Evolutionary conservation across 2,888 invertebrate species (phyloP), one percentile per base, ranked within the genome.

Genomic region (Seira ritae): DNA sequence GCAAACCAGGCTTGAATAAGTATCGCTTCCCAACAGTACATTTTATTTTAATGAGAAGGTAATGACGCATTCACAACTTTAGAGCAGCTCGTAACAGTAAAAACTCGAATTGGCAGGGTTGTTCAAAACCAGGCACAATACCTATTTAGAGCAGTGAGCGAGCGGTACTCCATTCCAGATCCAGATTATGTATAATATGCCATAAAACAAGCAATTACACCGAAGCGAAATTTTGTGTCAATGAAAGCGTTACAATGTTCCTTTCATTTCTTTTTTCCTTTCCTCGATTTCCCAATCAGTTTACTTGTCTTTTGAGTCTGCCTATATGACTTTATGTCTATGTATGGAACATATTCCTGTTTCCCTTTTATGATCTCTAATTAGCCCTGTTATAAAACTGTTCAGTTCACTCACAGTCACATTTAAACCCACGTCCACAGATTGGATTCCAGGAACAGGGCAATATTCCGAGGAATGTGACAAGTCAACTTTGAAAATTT

Each of bases 301-400:
- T 55, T 8, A 2, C 55, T 12, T 17, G 55, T 55, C 31, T 31
- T 31, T 31, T 31, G 31, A 31, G 31, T 2, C 3, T 31, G 31
- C 31, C 31, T 31, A 31, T 31, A 8, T 4, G 31, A 31, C 31
- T 4, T 31, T 2, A 31, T 2, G 31, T 55, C 3, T 8, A 17
- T 55, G 55, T 55, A 17, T n/a, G 55, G 3, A 55, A n/a, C 6
- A 8, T 55, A 17, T 6, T 12, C n/a, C 55, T 8, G 55, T n/a
- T 55, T 55, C 55, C n/a, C 17, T n/a, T 55, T 55, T 55, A 55
- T 55, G 55, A 55, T 55, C 55, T 55, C 55, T 55, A 55, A 55
- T 55, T 55, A 55, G 55, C 55, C 55, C 55, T 31, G 55, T 55
- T 17, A 17, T 55, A 55, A 55, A 55, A 55, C n/a, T 55, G 12